Conservation (phyloP, 2,113 vertebrate genomes). For the Oostethus manadensis region DNA sequence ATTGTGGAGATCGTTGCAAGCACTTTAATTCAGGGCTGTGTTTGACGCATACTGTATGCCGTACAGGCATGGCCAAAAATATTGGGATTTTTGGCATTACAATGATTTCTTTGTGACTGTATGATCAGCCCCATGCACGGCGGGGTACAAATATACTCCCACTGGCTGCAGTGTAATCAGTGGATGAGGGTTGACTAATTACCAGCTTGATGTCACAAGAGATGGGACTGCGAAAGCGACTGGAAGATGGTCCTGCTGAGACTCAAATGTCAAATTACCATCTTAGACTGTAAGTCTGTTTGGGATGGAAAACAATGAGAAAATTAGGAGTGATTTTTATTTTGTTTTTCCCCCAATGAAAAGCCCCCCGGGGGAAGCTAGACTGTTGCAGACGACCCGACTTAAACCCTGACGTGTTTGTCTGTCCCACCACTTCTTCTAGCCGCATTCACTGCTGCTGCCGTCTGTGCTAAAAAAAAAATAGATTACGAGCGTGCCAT, state of each 20-base stretch:
- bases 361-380: conserved; percentile 8
- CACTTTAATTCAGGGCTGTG: too few species aligned
- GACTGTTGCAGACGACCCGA: conserved; percentile 22
- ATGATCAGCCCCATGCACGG: conserved; percentile 39
- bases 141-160: conserved; percentile 28
- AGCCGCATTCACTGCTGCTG: conserved; percentile 19
- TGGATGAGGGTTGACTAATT: conserved; percentile 19
- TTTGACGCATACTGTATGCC: too few species aligned
- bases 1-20: too few species aligned
- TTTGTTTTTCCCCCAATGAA: not conserved
- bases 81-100: too few species aligned
- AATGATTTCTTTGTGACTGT: not conserved
- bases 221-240: conserved; percentile 26
- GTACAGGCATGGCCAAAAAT: too few species aligned
- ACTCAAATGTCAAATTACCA: conserved; percentile 56
- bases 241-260: conserved; percentile 38
- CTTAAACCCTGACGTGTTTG: conserved; percentile 9
- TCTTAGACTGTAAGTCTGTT: conserved; percentile 26
- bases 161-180: conserved; percentile 15
- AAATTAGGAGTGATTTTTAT: not conserved
- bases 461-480: conserved; percentile 25
- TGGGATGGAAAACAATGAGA: conserved; percentile 9
- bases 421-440: conserved; percentile 20
- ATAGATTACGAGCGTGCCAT: conserved; percentile 56
- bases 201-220: conserved; percentile 38